Conservation (phyloP, 2,113 vertebrate species). For the Helogale parvula region DNA sequence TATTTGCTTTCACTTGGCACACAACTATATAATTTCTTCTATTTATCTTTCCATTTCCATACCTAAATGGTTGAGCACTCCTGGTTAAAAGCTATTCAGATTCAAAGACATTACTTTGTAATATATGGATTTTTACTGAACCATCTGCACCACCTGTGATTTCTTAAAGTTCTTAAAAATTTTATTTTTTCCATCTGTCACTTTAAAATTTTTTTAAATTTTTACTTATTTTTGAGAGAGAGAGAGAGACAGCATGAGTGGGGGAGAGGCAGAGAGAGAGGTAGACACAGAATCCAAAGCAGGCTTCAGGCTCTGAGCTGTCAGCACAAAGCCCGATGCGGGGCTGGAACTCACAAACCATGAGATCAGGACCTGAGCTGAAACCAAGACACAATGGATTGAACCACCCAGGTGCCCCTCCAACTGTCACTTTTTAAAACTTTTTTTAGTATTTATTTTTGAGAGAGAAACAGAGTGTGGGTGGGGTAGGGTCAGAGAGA, state of each 20-base stretch:
- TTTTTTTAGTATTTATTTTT: neutral
- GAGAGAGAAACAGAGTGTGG: neutral
- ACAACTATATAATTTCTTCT: neutral
- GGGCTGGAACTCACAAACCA: neutral
- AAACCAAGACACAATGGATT: neutral
- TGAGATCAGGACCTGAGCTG: neutral
- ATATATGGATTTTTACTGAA: neutral
- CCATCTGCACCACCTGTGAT: neutral
- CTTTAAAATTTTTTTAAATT: neutral
- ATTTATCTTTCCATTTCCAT: neutral
- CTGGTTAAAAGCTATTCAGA: neutral
- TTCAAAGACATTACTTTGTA: slow-evolving; percentile 6
- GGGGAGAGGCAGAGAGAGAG: neutral
- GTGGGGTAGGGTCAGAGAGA: neutral
- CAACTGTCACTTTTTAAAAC: neutral
- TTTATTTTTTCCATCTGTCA: neutral
- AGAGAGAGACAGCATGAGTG: neutral
- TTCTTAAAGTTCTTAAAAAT: neutral
- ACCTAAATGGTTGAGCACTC: neutral
- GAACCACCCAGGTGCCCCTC: neutral
- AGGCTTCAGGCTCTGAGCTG: neutral
- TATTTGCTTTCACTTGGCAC: slow-evolving; percentile 20
- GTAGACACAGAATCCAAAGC: neutral
- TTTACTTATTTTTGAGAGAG: neutral
- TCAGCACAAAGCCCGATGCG: neutral